A percentile compares a stretch with the other conserved stretches of the same genome.
phyloP scores from a whole-genome alignment of 1,140 invertebrate species.

The Eueides isabella region DNA sequence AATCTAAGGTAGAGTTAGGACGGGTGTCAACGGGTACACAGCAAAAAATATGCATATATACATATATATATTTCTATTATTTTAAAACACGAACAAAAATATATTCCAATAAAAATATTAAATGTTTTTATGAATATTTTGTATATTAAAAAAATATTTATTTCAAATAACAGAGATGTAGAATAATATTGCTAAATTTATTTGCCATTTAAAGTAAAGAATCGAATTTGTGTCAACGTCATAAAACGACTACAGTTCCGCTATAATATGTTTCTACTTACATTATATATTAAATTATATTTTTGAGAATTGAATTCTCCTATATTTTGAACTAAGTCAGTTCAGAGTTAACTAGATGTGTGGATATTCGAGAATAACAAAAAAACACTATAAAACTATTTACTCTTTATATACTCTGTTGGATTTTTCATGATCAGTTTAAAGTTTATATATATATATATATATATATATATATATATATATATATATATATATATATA shows the following conservation, averaged over 20 bases:
- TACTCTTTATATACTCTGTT: constrained; percentile 20
- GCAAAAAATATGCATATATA: constrained; percentile 18
- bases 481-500: constrained; percentile 29
- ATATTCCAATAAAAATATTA: neutral
- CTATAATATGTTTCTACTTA: constrained; percentile 3
- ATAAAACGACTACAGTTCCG: neutral
- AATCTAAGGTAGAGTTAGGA: constrained; percentile 78
- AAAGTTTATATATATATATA: constrained; percentile 31
- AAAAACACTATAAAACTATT: constrained; percentile 7
- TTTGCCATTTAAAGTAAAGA: constrained; percentile 1
- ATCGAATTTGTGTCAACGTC: constrained; percentile 1
- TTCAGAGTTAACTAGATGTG: neutral
- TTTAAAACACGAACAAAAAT: constrained; percentile 1
- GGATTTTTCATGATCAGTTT: constrained; percentile 21
- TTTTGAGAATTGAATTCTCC: constrained; percentile 38
- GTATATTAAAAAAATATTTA: neutral
- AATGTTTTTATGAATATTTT: neutral
- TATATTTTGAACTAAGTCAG: constrained; percentile 12
- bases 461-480: constrained; percentile 29
- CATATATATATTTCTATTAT: neutral
- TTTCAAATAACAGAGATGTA: neutral
- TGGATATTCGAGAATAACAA: constrained; percentile 5
- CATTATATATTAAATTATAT: constrained; percentile 15
- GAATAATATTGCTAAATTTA: neutral
- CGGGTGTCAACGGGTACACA: constrained; percentile 49